These are phyloP conservation scores for Thamnaconus septentrionalis DNA, from an alignment of 2,113 vertebrate species.

Conservation along the genomic window DNA sequence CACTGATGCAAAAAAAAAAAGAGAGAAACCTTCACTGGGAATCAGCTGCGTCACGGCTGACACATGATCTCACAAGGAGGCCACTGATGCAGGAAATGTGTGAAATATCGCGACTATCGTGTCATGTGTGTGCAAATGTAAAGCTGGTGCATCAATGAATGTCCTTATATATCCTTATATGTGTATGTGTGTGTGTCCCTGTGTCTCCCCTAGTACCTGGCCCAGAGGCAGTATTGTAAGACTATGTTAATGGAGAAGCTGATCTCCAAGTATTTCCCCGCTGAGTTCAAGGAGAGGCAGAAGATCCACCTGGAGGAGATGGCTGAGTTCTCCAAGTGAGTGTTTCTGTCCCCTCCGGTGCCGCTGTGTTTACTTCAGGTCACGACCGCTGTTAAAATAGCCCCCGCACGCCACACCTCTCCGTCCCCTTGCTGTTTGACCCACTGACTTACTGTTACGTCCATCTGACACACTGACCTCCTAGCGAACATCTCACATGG, in stretches of 20 bases:
- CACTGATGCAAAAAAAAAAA: no score
- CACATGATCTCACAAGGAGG: not conserved
- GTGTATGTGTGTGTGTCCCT: not conserved
- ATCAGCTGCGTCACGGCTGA: not conserved
- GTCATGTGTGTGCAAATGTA: no score
- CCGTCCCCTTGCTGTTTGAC: not conserved
- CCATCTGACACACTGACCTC: no score
- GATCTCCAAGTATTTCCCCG: constrained; percentile 86
- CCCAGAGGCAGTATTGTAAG: constrained; percentile 84
- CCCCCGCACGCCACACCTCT: not conserved
- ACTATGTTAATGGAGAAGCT: constrained; percentile 87
- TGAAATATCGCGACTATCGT: no score
- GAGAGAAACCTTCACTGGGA: not conserved
- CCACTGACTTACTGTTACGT: no score
- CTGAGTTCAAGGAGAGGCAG: constrained; percentile 84
- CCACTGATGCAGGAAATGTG: no score
- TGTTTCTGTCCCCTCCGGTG: not conserved
- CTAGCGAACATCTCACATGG: no score
- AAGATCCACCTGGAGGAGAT: constrained; percentile 88
- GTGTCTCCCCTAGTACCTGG: constrained; percentile 78
- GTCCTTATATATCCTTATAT: not conserved
- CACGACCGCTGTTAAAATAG: no score
- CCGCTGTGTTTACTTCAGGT: no score
- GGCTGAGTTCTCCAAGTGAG: constrained; percentile 91
- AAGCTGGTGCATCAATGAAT: not conserved